Percentiles rank a stretch among this genome's conserved stretches.
Conservation (phyloP, 1,140 invertebrate species). For the Saxidomus purpurata region DNA sequence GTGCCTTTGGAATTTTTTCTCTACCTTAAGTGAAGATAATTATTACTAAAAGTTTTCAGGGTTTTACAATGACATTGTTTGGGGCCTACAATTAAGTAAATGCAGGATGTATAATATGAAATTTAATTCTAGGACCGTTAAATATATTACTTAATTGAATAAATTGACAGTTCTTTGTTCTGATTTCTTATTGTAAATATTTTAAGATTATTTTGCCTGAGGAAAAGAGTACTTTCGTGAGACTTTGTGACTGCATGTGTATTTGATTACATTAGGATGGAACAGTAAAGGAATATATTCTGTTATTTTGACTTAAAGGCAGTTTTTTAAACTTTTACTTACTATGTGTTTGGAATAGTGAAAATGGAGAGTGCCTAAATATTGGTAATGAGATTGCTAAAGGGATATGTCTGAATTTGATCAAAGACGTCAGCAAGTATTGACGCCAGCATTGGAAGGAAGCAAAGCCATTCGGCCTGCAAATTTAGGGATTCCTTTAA, state of each 20-base stretch:
- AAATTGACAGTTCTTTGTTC: too few species aligned
- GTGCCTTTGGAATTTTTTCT: neutral
- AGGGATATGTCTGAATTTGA: constrained; percentile 31
- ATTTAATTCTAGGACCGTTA: too few species aligned
- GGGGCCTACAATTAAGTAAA: neutral
- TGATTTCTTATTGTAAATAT: too few species aligned
- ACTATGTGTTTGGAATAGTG: neutral
- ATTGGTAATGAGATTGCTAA: too few species aligned
- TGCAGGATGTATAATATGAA: neutral
- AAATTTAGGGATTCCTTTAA: neutral
- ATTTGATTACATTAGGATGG: too few species aligned
- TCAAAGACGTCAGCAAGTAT: constrained; percentile 21
- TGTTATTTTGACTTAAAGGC: too few species aligned
- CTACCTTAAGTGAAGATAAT: neutral
- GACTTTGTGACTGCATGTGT: too few species aligned
- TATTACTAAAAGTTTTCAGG: neutral
- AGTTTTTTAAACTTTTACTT: neutral
- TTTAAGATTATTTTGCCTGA: too few species aligned
- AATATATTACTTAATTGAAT: too few species aligned
- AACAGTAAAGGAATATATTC: too few species aligned
- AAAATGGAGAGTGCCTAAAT: neutral
- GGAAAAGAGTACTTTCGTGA: too few species aligned
- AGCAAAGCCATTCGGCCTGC: constrained; percentile 27
- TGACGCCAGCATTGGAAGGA: constrained; percentile 53
- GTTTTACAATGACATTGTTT: neutral